Percentiles rank a stretch among this genome's conserved stretches.
Conservation (phyloP, 2,888 invertebrate genomes). For the Malachius bipustulatus region DNA sequence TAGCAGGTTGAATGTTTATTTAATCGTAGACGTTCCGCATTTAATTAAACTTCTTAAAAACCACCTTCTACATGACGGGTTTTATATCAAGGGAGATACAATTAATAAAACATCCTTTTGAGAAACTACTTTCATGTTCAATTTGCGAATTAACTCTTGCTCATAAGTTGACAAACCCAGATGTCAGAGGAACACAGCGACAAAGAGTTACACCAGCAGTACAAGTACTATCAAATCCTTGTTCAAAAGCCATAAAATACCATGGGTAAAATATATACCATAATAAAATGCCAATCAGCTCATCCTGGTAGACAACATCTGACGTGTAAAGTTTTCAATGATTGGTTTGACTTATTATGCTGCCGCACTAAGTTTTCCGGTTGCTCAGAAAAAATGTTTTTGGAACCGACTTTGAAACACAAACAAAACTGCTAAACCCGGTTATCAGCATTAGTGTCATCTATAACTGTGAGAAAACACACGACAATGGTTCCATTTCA, state of each 20-base stretch:
- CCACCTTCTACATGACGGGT: conserved; percentile 17
- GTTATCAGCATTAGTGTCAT: conserved; percentile 14
- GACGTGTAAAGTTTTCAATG: conserved; percentile 15
- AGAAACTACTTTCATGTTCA: conserved; percentile 13
- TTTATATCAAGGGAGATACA: conserved; percentile 8
- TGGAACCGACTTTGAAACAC: conserved; percentile 18
- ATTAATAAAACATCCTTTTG: conserved; percentile 13
- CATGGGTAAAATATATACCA: conserved; percentile 13
- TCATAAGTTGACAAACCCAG: conserved; percentile 17
- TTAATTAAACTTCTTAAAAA: conserved; percentile 19
- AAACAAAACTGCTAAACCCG: conserved; percentile 15
- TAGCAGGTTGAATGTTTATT: conserved; percentile 16
- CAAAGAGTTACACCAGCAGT: conserved; percentile 19
- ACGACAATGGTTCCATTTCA: conserved; percentile 17
- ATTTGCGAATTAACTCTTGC: conserved; percentile 17
- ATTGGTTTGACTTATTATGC: conserved; percentile 22
- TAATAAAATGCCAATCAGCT: conserved; percentile 12
- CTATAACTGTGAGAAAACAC: conserved; percentile 19
- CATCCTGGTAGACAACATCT: conserved; percentile 9
- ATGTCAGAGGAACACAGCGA: conserved; percentile 17
- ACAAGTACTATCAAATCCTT: conserved; percentile 17
- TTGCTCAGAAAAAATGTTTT: conserved; percentile 16
- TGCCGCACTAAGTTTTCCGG: conserved; percentile 14
- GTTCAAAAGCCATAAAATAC: conserved; percentile 13
- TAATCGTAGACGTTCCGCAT: conserved; percentile 20